phyloP scores from a whole-genome alignment of 2,888 invertebrate genomes.

The Iselma pallidipennis region DNA sequence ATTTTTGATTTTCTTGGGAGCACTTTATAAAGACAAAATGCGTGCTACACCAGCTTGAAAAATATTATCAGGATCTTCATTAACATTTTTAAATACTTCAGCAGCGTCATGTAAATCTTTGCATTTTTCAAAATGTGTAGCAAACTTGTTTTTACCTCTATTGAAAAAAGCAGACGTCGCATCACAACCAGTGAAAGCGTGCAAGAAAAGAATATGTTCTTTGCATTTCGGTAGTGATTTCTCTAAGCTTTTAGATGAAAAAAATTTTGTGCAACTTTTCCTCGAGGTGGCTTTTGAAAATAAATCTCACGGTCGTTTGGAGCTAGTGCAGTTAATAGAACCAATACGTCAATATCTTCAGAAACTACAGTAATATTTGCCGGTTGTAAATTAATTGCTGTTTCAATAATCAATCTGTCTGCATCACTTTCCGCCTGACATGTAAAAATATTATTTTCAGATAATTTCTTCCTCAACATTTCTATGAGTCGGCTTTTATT shows the following conservation, averaged over 20 bases:
- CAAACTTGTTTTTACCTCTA: background rate
- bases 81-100: slow-evolving; percentile 3
- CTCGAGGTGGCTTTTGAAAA: background rate
- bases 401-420: too few relatives aligned
- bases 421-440: too few relatives aligned
- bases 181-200: slow-evolving; percentile 5
- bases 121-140: background rate
- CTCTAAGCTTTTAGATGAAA: too few relatives aligned
- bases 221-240: background rate
- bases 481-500: too few relatives aligned
- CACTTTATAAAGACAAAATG: slow-evolving; percentile 14
- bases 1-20: slow-evolving; percentile 8
- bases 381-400: too few relatives aligned
- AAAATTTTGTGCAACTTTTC: too few relatives aligned
- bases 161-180: background rate
- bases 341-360: background rate
- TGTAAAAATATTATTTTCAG: too few relatives aligned
- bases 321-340: background rate
- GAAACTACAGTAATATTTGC: background rate
- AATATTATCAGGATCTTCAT: background rate
- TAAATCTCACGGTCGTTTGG: background rate
- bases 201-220: slow-evolving; percentile 1
- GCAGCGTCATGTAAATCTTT: slow-evolving; percentile 4
- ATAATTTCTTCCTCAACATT: too few relatives aligned
- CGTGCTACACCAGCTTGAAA: background rate